A percentile compares a stretch with the other conserved stretches of the same genome.
Conservation (phyloP, 2,888 invertebrate species). For the Heliconius ethilla region DNA sequence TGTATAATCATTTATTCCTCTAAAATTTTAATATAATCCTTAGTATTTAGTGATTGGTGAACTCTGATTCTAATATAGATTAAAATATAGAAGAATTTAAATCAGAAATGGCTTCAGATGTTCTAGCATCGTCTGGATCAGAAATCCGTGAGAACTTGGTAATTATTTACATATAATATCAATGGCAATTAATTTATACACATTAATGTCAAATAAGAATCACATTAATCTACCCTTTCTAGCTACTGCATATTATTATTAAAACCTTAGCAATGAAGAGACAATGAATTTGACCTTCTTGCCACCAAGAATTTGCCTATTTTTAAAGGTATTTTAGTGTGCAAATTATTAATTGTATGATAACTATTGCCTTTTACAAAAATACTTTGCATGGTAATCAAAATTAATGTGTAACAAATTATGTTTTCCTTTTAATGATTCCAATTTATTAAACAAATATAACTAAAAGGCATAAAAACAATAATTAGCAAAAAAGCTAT, state of each 20-base stretch:
- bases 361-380: neutral
- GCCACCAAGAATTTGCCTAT: constrained; percentile 25
- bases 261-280: neutral
- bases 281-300: constrained; percentile 44
- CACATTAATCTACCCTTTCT: neutral
- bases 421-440: neutral
- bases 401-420: neutral
- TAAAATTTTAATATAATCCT: neutral
- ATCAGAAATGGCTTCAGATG: constrained; percentile 65
- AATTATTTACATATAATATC: constrained; percentile 47
- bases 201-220: neutral
- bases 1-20: neutral
- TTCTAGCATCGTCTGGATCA: constrained; percentile 57
- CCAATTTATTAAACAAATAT: neutral
- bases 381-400: neutral
- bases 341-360: neutral
- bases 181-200: constrained; percentile 8
- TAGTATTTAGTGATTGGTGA: neutral
- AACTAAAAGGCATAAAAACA: neutral
- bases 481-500: neutral
- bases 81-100: constrained; percentile 1
- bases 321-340: neutral
- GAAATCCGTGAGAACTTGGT: constrained; percentile 77
- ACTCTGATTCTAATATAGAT: neutral
- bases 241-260: neutral